Conservation (phyloP, 2,888 invertebrate species). For the Noctua janthe region DNA sequence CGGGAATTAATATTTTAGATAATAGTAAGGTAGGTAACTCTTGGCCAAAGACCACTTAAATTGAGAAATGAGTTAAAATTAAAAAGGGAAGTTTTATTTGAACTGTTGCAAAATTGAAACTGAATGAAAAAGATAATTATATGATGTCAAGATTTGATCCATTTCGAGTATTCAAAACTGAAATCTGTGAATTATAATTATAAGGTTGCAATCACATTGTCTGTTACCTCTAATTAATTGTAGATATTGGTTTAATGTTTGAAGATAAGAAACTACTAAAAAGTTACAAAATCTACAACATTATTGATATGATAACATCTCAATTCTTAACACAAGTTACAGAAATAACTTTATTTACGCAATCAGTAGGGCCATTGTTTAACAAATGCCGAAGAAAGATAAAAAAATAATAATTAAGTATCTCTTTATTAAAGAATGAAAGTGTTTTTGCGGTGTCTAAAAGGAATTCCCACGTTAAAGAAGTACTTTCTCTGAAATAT, state of each 20-base stretch:
- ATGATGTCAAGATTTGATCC: background rate
- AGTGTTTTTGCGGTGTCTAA: slow-evolving; percentile 4
- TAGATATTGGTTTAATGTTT: background rate
- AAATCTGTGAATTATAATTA: background rate
- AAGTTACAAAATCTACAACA: slow-evolving; percentile 3
- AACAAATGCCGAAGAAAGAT: slow-evolving; percentile 41
- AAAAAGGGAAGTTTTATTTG: background rate
- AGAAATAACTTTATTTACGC: slow-evolving; percentile 46
- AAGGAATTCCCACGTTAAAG: slow-evolving; percentile 53
- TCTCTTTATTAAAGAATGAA: slow-evolving; percentile 42
- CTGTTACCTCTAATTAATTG: background rate
- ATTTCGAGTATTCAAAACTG: background rate
- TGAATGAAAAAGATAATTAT: background rate
- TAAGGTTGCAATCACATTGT: slow-evolving; percentile 8
- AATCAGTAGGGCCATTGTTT: slow-evolving; percentile 47
- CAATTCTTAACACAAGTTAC: slow-evolving; percentile 16
- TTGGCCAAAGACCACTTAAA: slow-evolving; percentile 19
- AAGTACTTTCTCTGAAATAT: slow-evolving; percentile 51
- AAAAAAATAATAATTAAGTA: slow-evolving; percentile 33
- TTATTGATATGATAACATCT: slow-evolving; percentile 22
- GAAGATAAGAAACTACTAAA: background rate
- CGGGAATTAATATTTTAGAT: slow-evolving; percentile 48
- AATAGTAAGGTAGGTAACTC: slow-evolving; percentile 32
- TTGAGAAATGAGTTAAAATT: slow-evolving; percentile 16
- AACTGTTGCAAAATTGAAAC: background rate